These are phyloP conservation scores for Agrotis exclamationis DNA, from an alignment of 2,888 invertebrate species.

Conservation along the genomic window DNA sequence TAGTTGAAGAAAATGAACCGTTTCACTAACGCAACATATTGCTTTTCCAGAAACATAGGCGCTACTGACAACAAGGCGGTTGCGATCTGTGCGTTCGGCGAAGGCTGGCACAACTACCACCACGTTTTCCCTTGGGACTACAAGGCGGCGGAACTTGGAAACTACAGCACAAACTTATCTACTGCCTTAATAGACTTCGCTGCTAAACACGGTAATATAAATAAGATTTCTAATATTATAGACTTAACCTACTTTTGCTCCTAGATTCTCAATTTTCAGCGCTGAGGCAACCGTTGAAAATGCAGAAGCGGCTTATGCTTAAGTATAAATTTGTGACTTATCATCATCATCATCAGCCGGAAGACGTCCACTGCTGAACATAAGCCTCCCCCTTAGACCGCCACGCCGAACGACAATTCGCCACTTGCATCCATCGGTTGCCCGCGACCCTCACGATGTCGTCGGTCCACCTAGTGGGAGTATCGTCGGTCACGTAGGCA, in stretches of 20 bases:
- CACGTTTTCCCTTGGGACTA: constrained; percentile 97
- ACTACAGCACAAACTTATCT: constrained; percentile 92
- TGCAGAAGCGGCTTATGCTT: not conserved
- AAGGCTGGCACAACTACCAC: constrained; percentile 97
- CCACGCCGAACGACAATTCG: too few species aligned
- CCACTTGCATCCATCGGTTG: too few species aligned
- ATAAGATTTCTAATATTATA: too few species aligned
- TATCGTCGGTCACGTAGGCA: too few species aligned
- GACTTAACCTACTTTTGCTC: not conserved
- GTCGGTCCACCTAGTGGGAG: too few species aligned
- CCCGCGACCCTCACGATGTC: too few species aligned
- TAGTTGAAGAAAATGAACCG: too few species aligned
- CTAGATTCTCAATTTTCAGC: not conserved
- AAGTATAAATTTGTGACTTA: not conserved
- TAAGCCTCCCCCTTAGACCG: too few species aligned
- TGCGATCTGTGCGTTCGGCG: constrained; percentile 93
- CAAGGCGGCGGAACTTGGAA: constrained; percentile 94
- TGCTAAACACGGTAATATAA: constrained; percentile 92
- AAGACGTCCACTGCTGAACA: too few species aligned
- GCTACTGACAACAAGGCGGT: constrained; percentile 94
- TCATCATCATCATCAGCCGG: too few species aligned
- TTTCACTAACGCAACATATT: constrained; percentile 23
- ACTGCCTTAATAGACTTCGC: constrained; percentile 93
- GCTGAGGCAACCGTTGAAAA: not conserved
- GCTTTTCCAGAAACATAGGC: constrained; percentile 91